Base-by-base conservation (phyloP, 2,113 vertebrate species). In the Phrynosoma blainvillii region DNA sequence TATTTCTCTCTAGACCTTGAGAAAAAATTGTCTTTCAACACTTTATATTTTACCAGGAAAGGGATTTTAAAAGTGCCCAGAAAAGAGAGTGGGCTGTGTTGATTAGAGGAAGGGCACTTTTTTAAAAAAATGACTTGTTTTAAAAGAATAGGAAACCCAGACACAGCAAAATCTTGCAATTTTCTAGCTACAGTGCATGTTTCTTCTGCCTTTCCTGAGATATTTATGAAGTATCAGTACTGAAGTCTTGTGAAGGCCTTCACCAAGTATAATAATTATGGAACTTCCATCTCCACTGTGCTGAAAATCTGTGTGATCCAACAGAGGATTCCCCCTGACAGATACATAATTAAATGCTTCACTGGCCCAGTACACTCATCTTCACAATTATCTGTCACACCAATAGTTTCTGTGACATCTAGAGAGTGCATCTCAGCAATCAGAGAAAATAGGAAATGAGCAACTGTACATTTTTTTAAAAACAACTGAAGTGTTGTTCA, bases 311-410 rank as follows among this genome's bases (percentile, higher is more conserved):
- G 56, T 4, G 30, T 14, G 76, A 88, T 87, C 79, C 91, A 32
- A 74, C 78, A 47, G 25, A 90, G 32, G 42, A 59, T 79, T 90
- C 84, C 79, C 66, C 84, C 71, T 85, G 36, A 47, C 70, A 90
- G 76, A 74, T 18, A 25, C 14, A 40, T 11, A 75, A 84, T 91
- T 82, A 85, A 86, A 77, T 75, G 84, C 11, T 88, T 66, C n/a
- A 85, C 54, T 52, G 30, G 84, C 86, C n/a, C 40, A 87, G 77
- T 42, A 56, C 21, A 73, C 30, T 20, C 54, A 82, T 12, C 92
- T 85, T 42, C 77, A n/a, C 20, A 82, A 40, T 14, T 1, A 32
- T 10, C 52, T 89, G 84, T 89, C 52, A 75, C 59, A 77, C 32
- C 13, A 62, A 79, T 56, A 86, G 79, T 88, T 90, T 79, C 74